Evolutionary conservation across 1,140 invertebrate genomes (phyloP).

Genomic region (Dermatophagoides farinae): DNA sequence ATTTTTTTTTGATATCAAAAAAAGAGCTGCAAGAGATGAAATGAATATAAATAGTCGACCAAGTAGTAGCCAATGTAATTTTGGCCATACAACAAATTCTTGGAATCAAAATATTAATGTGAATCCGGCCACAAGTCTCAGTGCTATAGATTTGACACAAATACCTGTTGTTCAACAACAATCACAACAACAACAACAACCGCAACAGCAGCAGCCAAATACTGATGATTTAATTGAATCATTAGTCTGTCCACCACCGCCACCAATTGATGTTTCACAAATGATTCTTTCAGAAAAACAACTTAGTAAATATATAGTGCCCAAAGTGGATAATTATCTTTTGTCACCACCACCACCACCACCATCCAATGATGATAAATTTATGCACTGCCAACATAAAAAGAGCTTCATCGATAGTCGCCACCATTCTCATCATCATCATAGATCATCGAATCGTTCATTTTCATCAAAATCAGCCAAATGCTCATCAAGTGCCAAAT

Average conservation of each 20-base stretch:
- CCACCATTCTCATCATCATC: background rate
- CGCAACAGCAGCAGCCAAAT: conserved; percentile 29
- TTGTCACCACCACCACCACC: background rate
- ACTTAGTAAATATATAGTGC: conserved; percentile 83
- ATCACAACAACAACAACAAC: too few species aligned
- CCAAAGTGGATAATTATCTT: conserved; percentile 23
- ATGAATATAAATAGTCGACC: background rate
- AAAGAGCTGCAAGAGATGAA: background rate
- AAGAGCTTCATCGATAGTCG: conserved; percentile 33
- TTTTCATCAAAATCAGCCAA: conserved; percentile 15
- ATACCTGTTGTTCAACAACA: background rate
- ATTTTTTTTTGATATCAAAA: background rate
- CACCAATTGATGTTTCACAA: conserved; percentile 54
- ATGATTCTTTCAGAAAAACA: conserved; percentile 74
- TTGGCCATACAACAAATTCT: background rate
- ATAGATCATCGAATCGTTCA: background rate
- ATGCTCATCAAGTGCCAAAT: conserved; percentile 7
- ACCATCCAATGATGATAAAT: conserved; percentile 25
- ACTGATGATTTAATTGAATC: conserved; percentile 79
- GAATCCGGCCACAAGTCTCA: background rate
- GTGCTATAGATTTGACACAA: background rate
- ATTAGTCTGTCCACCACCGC: conserved; percentile 70
- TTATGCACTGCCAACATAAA: conserved; percentile 49
- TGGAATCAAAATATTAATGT: background rate
- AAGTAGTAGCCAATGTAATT: background rate